Evolutionary conservation across 2,888 invertebrate genomes (phyloP).

Genomic region (Furcula furcula): DNA sequence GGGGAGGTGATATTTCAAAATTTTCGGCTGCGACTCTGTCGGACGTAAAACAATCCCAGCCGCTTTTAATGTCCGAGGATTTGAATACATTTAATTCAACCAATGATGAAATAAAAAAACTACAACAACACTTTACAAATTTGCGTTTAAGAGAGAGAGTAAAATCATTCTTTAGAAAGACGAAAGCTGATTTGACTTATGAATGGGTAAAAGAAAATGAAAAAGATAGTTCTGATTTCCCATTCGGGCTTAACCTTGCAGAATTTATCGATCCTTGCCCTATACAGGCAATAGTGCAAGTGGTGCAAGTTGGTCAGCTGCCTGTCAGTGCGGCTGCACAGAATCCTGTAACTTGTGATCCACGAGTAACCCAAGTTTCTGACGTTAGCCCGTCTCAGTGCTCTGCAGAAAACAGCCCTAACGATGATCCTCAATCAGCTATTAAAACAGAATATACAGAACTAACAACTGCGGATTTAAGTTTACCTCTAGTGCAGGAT

Average conservation of each 20-base stretch:
- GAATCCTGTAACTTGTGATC: slow-evolving; percentile 72
- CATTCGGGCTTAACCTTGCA: slow-evolving; percentile 45
- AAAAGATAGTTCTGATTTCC: slow-evolving; percentile 30
- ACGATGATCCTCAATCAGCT: slow-evolving; percentile 55
- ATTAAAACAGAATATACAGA: slow-evolving; percentile 74
- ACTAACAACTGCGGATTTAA: slow-evolving; percentile 69
- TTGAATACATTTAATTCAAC: slow-evolving; percentile 17
- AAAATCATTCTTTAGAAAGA: slow-evolving; percentile 58
- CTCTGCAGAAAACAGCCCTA: slow-evolving; percentile 59
- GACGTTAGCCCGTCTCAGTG: slow-evolving; percentile 71
- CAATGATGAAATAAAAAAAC: slow-evolving; percentile 39
- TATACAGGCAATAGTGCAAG: slow-evolving; percentile 70
- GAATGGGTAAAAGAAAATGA: slow-evolving; percentile 35
- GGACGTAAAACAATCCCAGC: slow-evolving; percentile 81
- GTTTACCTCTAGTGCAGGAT: slow-evolving; percentile 57
- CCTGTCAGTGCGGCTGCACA: slow-evolving; percentile 72
- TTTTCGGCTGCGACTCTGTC: slow-evolving; percentile 82
- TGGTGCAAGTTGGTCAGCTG: slow-evolving; percentile 81
- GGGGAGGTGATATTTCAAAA: slow-evolving; percentile 58
- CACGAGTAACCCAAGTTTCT: slow-evolving; percentile 71
- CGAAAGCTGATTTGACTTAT: slow-evolving; percentile 44
- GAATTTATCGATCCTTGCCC: slow-evolving; percentile 82
- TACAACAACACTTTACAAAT: slow-evolving; percentile 42
- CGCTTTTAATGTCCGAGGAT: slow-evolving; percentile 64
- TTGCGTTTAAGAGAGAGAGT: slow-evolving; percentile 59